Conservation (phyloP, 2,888 invertebrate genomes). For the Parnassius glacialis region DNA sequence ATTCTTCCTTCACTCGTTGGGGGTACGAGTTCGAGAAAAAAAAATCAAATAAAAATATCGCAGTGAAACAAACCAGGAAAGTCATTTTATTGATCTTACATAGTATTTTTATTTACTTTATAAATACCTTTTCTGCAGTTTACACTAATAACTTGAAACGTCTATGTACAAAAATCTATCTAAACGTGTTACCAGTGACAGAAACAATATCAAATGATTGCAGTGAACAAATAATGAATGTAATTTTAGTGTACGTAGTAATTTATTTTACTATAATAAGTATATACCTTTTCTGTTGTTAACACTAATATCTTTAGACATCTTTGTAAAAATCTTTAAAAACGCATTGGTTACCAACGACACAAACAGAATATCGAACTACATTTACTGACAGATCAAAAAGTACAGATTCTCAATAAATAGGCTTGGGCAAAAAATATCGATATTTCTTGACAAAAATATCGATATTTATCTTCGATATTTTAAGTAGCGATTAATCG, state of each 20-base stretch:
- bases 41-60: too few species aligned
- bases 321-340: background rate
- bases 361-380: background rate
- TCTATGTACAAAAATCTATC: constrained; percentile 25
- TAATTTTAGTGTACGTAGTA: too few species aligned
- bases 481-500: too few species aligned
- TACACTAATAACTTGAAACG: constrained; percentile 28
- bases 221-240: too few species aligned
- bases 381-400: background rate
- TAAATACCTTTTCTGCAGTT: constrained; percentile 27
- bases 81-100: background rate
- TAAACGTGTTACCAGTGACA: constrained; percentile 20
- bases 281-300: background rate
- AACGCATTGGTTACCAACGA: background rate
- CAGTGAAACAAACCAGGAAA: too few species aligned
- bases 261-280: background rate
- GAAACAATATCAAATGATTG: constrained; percentile 1
- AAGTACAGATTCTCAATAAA: too few species aligned
- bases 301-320: background rate
- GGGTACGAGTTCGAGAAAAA: too few species aligned
- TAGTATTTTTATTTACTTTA: too few species aligned
- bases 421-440: too few species aligned
- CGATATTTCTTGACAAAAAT: too few species aligned
- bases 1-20: too few species aligned
- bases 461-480: too few species aligned